phyloP scores from a whole-genome alignment of 2,888 invertebrate species.

The Xylota segnis region DNA sequence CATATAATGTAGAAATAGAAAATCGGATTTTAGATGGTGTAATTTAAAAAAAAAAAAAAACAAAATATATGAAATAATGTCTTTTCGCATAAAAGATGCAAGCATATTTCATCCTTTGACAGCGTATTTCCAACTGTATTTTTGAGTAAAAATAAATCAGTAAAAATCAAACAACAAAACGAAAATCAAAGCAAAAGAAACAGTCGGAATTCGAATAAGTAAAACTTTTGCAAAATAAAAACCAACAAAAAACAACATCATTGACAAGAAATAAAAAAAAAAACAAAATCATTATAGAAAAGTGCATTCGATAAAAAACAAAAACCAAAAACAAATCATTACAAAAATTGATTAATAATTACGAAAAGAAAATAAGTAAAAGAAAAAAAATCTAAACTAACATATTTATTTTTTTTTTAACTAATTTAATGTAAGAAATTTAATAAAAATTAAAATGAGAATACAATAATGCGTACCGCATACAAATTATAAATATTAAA shows the following conservation, averaged over 20 bases:
- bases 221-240: constrained; percentile 52
- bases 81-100: constrained; percentile 49
- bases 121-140: constrained; percentile 53
- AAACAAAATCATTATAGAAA: constrained; percentile 64
- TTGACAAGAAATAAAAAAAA: constrained; percentile 74
- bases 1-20: constrained; percentile 65
- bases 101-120: constrained; percentile 55
- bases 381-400: constrained; percentile 77
- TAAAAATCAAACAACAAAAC: constrained; percentile 35
- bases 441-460: constrained; percentile 78
- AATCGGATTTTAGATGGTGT: constrained; percentile 64
- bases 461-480: constrained; percentile 77
- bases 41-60: constrained; percentile 13
- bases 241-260: constrained; percentile 51
- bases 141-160: constrained; percentile 29
- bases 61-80: constrained; percentile 35
- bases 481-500: constrained; percentile 75
- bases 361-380: constrained; percentile 69
- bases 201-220: constrained; percentile 43
- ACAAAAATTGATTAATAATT: constrained; percentile 60
- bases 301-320: constrained; percentile 62
- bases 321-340: constrained; percentile 26
- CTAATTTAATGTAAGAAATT: constrained; percentile 78
- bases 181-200: constrained; percentile 50
- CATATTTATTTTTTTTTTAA: constrained; percentile 75